Conservation (phyloP, 2,888 invertebrate species). For the Chydorus sphaericus region DNA sequence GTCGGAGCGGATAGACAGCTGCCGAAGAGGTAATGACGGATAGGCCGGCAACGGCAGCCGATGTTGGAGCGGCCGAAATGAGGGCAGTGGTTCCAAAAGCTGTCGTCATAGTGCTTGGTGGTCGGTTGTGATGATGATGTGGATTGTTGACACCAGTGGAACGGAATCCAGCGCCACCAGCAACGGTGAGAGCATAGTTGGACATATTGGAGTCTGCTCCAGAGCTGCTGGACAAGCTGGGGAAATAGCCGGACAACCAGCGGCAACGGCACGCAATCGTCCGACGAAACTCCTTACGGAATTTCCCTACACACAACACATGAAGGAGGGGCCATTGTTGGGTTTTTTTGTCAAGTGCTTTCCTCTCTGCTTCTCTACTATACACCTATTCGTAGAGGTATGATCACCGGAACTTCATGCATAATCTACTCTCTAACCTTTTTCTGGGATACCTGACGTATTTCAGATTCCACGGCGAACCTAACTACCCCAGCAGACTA, state of each 20-base stretch:
- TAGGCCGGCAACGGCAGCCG: slow-evolving; percentile 1
- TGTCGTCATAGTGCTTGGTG: not conserved
- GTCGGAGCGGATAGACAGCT: not conserved
- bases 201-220: not conserved
- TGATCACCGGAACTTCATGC: too few species aligned
- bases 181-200: too few species aligned
- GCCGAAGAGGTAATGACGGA: too few species aligned
- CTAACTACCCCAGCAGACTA: too few species aligned
- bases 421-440: too few species aligned
- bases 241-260: not conserved
- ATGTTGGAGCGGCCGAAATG: not conserved
- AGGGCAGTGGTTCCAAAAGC: not conserved
- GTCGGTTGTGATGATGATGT: not conserved
- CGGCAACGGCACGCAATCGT: slow-evolving; percentile 41
- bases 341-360: too few species aligned
- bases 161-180: not conserved
- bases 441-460: too few species aligned
- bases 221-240: not conserved
- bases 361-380: too few species aligned
- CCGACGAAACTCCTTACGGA: slow-evolving; percentile 52
- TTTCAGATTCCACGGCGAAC: too few species aligned
- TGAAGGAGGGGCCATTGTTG: too few species aligned
- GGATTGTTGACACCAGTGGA: not conserved
- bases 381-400: too few species aligned
- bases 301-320: slow-evolving; percentile 42